Conservation (phyloP, 2,113 vertebrate genomes). For the Pomatorhinus ruficollis region DNA sequence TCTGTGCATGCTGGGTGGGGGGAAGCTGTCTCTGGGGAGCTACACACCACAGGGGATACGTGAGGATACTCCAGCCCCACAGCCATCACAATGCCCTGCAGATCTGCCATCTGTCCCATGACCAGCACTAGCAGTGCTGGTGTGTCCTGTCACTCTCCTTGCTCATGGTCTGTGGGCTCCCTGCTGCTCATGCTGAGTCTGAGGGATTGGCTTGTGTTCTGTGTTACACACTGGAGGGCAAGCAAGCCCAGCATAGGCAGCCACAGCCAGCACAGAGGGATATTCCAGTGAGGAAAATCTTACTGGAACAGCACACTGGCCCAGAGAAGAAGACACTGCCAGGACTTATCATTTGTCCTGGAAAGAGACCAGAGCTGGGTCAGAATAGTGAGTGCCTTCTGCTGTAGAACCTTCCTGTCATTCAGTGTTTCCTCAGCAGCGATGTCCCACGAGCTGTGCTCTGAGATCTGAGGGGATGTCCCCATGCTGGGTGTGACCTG, state of each 20-base stretch:
- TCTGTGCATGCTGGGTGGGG: rapidly evolving
- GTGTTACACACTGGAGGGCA: not conserved
- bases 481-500: not conserved
- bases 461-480: not conserved
- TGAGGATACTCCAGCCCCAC: not conserved
- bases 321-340: not conserved
- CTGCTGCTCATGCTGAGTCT: not conserved
- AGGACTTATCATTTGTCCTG: not conserved
- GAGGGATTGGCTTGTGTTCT: not conserved
- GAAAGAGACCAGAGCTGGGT: not conserved
- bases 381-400: not conserved
- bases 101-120: not conserved
- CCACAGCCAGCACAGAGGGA: not conserved
- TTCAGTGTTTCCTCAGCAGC: rapidly evolving
- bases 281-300: not conserved
- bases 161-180: not conserved
- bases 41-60: rapidly evolving
- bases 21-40: not conserved
- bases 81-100: not conserved
- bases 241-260: not conserved
- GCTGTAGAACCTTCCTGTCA: not conserved
- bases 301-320: not conserved
- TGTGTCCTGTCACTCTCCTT: not conserved
- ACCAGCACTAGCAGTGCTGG: not conserved
- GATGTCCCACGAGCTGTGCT: rapidly evolving